phyloP scores from a whole-genome alignment of 2,888 invertebrate species.

The Electrophaes corylata region DNA sequence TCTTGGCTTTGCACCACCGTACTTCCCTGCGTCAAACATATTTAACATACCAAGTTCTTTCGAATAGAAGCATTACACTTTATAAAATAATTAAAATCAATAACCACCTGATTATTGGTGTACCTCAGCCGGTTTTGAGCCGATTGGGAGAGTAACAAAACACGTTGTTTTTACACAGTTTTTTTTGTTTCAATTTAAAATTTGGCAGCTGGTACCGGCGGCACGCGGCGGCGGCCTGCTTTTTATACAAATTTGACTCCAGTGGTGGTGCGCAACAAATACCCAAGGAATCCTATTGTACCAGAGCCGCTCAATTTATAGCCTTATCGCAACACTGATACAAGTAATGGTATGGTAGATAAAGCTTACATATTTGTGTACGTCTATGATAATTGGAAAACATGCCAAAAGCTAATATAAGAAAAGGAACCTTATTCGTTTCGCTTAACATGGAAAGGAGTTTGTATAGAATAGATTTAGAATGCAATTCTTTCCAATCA shows the following conservation, averaged over 20 bases:
- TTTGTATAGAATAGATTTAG: too few relatives aligned
- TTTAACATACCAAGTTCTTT: too few relatives aligned
- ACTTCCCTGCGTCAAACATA: too few relatives aligned
- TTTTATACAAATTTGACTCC: slow-evolving; percentile 30
- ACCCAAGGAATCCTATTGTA: slow-evolving; percentile 76
- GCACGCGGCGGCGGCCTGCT: slow-evolving; percentile 10
- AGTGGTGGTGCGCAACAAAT: slow-evolving; percentile 60
- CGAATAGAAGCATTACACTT: too few relatives aligned
- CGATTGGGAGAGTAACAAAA: too few relatives aligned
- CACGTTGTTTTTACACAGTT: too few relatives aligned
- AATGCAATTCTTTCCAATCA: too few relatives aligned
- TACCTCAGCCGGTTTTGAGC: too few relatives aligned
- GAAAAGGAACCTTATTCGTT: not conserved
- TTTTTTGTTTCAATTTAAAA: not conserved
- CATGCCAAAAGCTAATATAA: slow-evolving; percentile 1
- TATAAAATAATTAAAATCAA: too few relatives aligned
- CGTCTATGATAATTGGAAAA: slow-evolving; percentile 27
- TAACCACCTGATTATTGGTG: too few relatives aligned
- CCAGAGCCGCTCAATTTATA: slow-evolving; percentile 66
- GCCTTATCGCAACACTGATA: slow-evolving; percentile 63
- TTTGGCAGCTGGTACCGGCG: not conserved
- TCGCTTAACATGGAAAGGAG: not conserved
- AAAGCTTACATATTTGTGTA: slow-evolving; percentile 33
- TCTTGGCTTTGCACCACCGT: too few relatives aligned
- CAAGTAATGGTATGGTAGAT: slow-evolving; percentile 50